These are phyloP conservation scores for Rhinopomastus cyanomelas DNA, from an alignment of 2,113 vertebrate genomes.

Conservation along the genomic window DNA sequence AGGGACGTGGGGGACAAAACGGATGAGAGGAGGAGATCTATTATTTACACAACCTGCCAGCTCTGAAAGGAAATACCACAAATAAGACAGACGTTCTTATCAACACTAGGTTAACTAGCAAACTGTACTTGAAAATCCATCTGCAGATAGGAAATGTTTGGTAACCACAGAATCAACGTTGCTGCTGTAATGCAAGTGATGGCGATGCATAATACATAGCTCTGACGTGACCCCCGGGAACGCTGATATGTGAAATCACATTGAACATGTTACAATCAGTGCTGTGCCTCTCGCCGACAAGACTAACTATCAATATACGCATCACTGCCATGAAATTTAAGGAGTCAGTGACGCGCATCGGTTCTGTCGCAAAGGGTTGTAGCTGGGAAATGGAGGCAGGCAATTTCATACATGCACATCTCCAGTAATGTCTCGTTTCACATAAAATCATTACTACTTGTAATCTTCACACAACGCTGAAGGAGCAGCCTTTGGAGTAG, in stretches of 20 bases:
- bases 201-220: not conserved
- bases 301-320: not conserved
- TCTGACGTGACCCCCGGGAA: not conserved
- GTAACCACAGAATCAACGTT: not conserved
- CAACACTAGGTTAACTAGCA: not conserved
- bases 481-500: not conserved
- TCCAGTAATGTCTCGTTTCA: not conserved
- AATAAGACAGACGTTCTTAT: not conserved
- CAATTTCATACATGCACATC: not conserved
- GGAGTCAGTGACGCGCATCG: not conserved
- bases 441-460: not conserved
- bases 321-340: not conserved
- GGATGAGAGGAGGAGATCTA: not conserved
- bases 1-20: not conserved
- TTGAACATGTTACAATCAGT: not conserved
- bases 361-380: not conserved
- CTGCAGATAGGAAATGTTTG: fast-evolving
- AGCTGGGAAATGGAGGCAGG: fast-evolving
- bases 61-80: not conserved
- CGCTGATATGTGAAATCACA: not conserved
- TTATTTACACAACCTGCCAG: not conserved
- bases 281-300: not conserved
- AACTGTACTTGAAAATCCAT: not conserved
- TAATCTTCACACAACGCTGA: not conserved
- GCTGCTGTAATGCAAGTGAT: not conserved